Base-by-base conservation (phyloP, 2,113 vertebrate genomes). In the Dipodomys stephensi region DNA sequence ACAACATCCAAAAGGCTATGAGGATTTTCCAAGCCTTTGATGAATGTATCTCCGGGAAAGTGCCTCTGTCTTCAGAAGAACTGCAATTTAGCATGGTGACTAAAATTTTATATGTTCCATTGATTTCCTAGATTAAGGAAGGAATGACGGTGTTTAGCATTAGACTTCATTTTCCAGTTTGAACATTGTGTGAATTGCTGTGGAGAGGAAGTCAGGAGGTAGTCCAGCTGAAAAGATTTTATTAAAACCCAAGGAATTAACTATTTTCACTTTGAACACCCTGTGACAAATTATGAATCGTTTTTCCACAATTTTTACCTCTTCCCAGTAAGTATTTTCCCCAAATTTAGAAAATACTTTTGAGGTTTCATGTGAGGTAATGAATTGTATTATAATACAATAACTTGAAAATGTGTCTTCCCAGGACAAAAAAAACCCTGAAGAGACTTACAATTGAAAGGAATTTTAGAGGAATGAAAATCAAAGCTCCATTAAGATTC, bases 111-210 rank as follows among this genome's bases (percentile, higher is more conserved):
- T 25, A 68, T 16, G 10, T 46, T 53, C 69, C 76, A 79, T 64
- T 82, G 87, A 93, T 91, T 93, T 95, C 32, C 13, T 22, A 27
- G 57, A 93, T 84, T 88, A 88, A 82, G 68, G 11, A 53, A 94
- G 82, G 30, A 89, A 30, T 79, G 25, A 82, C 62, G 68, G 85
- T 79, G 22, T 80, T 95, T 85, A 39, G 39, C 91, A 73, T 86
- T 53, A 80, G 76, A 30, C 35, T 95, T 82, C 49, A 88, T 72
- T 72, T 91, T 81, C 25, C 19, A 28, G 13, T 57, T 73, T 71
- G 68, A 88, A 32, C 62, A 32, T 10, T 73, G n/a, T 73, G 23
- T 35, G 46, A 76, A 77, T 69, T 77, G 32, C 30, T 60, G 6
- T 83, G 28, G 30, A 62, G n/a, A 88, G 76, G 74, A 88, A 53